A percentile compares a stretch with the other conserved stretches of the same genome.
Conservation (phyloP, 2,888 invertebrate species). For the Piscicola geometra region DNA sequence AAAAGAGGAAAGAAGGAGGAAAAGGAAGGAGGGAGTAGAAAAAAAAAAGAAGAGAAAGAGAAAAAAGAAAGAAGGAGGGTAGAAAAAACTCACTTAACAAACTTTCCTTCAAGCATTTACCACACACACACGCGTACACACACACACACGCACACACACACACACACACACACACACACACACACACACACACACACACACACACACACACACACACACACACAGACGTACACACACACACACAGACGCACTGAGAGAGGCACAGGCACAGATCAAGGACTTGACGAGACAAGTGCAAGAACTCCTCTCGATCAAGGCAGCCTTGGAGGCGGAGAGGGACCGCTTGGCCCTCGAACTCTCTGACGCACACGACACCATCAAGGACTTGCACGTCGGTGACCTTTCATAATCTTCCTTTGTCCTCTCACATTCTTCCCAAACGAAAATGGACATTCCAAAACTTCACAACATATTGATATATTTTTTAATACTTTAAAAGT, state of each 20-base stretch:
- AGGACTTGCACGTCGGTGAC: constrained; percentile 76
- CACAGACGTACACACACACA: too few species aligned
- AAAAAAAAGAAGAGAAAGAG: neutral
- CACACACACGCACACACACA: neutral
- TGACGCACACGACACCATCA: constrained; percentile 92
- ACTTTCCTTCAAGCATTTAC: too few species aligned
- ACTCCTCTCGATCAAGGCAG: constrained; percentile 26
- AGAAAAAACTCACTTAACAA: too few species aligned
- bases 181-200: neutral
- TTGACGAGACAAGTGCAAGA: constrained; percentile 33
- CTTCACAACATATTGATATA: too few species aligned
- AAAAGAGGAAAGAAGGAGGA: too few species aligned
- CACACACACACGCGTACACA: neutral
- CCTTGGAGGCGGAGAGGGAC: constrained; percentile 37
- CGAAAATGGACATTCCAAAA: too few species aligned
- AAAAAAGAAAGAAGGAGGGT: too few species aligned
- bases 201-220: neutral
- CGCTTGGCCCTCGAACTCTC: constrained; percentile 29
- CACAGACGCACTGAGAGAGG: constrained; percentile 36
- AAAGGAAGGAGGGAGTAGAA: too few species aligned
- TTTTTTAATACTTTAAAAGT: too few species aligned
- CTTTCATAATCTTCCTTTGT: too few species aligned
- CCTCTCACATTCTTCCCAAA: too few species aligned
- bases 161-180: too few species aligned
- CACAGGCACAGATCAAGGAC: constrained; percentile 36